These are phyloP conservation scores for Phragmatobia fuliginosa DNA, from an alignment of 2,888 invertebrate genomes.

Conservation along the genomic window DNA sequence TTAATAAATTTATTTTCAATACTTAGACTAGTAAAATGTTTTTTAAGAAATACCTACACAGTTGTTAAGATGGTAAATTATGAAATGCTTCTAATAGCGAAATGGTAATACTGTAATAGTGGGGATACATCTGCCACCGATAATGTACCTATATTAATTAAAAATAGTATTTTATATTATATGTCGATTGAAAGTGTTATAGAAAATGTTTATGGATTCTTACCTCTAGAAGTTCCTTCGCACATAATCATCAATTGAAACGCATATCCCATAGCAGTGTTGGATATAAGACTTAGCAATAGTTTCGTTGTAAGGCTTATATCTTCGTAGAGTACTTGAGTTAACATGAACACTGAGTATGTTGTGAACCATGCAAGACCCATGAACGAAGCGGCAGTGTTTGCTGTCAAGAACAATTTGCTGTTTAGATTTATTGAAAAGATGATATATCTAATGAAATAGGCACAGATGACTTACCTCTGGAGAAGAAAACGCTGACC, in stretches of 20 bases:
- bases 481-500: conserved; percentile 92
- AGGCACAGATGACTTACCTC: conserved; percentile 86
- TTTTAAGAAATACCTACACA: too few relatives aligned
- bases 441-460: too few relatives aligned
- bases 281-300: conserved; percentile 89
- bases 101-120: too few relatives aligned
- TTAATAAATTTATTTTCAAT: too few relatives aligned
- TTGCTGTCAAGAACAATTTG: conserved; percentile 87
- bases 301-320: conserved; percentile 88
- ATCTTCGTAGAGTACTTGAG: conserved; percentile 89
- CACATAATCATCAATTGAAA: conserved; percentile 91
- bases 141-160: background rate
- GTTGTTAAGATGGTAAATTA: too few relatives aligned
- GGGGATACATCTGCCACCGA: background rate
- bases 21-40: too few relatives aligned
- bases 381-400: conserved; percentile 92
- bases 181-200: background rate
- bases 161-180: background rate
- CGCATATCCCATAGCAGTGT: conserved; percentile 93
- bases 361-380: conserved; percentile 93
- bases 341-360: conserved; percentile 91
- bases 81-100: too few relatives aligned
- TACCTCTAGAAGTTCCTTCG: conserved; percentile 91
- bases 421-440: background rate
- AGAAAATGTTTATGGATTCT: conserved; percentile 11